Percentiles rank a stretch among this genome's conserved stretches.
Evolutionary conservation across 2,113 vertebrate species (phyloP).

Genomic region (Myotis davidii): DNA sequence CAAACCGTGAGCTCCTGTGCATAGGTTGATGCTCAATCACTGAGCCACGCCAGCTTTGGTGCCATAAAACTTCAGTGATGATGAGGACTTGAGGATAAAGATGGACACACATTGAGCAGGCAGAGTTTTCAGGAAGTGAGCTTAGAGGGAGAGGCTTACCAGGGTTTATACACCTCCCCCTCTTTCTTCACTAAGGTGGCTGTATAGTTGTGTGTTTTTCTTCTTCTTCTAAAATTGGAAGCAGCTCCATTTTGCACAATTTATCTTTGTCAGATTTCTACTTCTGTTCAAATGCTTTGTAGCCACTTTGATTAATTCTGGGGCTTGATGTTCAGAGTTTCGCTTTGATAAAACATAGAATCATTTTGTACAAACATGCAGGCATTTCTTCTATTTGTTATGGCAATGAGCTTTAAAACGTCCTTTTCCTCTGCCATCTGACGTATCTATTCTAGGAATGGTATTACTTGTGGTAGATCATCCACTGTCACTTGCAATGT

Average conservation of each 20-base stretch:
- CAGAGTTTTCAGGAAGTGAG: not conserved
- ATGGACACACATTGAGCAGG: not conserved
- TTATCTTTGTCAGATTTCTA: slow-evolving; percentile 43
- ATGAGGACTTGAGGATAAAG: not conserved
- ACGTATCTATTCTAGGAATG: slow-evolving; percentile 52
- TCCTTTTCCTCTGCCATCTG: slow-evolving; percentile 42
- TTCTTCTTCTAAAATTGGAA: slow-evolving; percentile 71
- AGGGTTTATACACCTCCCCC: not conserved
- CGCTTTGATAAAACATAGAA: slow-evolving; percentile 40
- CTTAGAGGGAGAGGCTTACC: not conserved
- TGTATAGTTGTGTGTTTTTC: not conserved
- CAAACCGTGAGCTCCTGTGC: too few relatives aligned
- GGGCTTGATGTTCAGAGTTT: slow-evolving; percentile 58
- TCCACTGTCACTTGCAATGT: not conserved
- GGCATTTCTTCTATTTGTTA: slow-evolving; percentile 47
- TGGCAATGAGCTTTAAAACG: slow-evolving; percentile 20
- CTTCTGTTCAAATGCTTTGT: slow-evolving; percentile 50
- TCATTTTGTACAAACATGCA: not conserved
- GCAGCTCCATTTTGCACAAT: not conserved
- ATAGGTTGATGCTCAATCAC: too few relatives aligned
- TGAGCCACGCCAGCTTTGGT: not conserved
- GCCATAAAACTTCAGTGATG: not conserved
- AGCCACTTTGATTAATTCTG: slow-evolving; percentile 67
- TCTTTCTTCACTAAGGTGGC: slow-evolving; percentile 52
- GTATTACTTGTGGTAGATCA: not conserved